Conservation (phyloP, 2,797 vertebrate genomes). For the Peromyscus attwateri region DNA sequence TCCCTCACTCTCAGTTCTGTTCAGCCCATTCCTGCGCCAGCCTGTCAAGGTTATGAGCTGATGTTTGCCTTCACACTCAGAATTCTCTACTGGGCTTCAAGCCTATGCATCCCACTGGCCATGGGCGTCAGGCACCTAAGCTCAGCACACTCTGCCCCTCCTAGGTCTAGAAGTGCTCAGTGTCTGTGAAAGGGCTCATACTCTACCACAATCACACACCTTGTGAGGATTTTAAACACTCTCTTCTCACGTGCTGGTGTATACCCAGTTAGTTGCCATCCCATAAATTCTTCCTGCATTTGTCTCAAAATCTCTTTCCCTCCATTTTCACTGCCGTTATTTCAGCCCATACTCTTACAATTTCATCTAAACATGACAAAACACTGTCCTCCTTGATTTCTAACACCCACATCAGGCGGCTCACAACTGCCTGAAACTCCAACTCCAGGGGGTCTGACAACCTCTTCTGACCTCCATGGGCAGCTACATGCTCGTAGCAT, state of each 20-base stretch:
- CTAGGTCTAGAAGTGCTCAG: not conserved
- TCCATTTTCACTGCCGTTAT: not conserved
- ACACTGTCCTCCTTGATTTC: not conserved
- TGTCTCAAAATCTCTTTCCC: not conserved
- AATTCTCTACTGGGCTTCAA: not conserved
- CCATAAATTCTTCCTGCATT: not conserved
- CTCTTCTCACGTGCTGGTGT: not conserved
- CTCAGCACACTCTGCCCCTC: not conserved
- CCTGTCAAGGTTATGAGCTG: not conserved
- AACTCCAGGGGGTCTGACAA: not conserved
- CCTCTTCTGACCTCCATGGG: not conserved
- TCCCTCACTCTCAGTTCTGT: not conserved
- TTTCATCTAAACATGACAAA: not conserved
- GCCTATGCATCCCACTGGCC: too few relatives aligned
- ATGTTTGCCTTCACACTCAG: not conserved
- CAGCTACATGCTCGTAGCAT: not conserved
- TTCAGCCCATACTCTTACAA: not conserved
- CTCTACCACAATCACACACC: not conserved
- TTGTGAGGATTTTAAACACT: not conserved
- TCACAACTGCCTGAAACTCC: not conserved
- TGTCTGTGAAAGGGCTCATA: not conserved
- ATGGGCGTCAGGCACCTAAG: not conserved
- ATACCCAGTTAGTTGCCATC: not conserved
- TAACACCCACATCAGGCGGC: not conserved
- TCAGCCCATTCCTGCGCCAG: too few relatives aligned